These are phyloP conservation scores for Schizothorax lantsangensis DNA, from an alignment of 2,797 vertebrate species.

Conservation along the genomic window DNA sequence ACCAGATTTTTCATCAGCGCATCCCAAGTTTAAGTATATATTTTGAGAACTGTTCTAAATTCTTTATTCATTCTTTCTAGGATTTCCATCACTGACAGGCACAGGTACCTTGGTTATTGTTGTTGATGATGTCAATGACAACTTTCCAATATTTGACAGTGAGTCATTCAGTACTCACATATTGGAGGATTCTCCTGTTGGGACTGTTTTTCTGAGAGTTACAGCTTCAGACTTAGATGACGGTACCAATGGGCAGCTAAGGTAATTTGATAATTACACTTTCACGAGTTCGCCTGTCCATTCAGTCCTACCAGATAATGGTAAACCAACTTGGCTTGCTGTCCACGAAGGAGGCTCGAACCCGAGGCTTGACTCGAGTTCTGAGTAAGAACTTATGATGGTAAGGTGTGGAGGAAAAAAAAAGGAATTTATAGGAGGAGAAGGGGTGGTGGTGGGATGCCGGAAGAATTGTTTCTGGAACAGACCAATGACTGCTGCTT, in stretches of 20 bases:
- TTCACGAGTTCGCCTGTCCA: not conserved
- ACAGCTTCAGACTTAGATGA: constrained; percentile 76
- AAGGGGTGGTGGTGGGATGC: no score
- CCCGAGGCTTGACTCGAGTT: not conserved
- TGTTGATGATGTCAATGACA: constrained; percentile 81
- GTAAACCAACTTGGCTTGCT: not conserved
- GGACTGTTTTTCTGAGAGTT: constrained; percentile 74
- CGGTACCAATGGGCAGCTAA: constrained; percentile 73
- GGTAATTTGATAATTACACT: constrained; percentile 63
- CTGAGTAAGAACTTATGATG: no score
- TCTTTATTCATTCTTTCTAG: constrained; percentile 63
- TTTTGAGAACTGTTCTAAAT: constrained; percentile 45
- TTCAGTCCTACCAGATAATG: not conserved
- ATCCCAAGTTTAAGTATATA: not conserved
- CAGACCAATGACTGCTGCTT: no score
- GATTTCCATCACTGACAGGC: constrained; percentile 74
- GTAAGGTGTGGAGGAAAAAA: no score
- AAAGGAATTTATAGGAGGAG: no score
- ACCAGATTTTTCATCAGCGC: not conserved
- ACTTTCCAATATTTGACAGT: constrained; percentile 73
- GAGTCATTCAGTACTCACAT: constrained; percentile 71
- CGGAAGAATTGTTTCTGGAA: no score
- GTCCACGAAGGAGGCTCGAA: not conserved
- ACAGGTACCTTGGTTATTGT: constrained; percentile 71
- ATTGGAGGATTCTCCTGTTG: constrained; percentile 73